Evolutionary conservation across 2,113 vertebrate species (phyloP), one percentile per base, ranked within the genome.

Genomic region (Scalopus aquaticus): DNA sequence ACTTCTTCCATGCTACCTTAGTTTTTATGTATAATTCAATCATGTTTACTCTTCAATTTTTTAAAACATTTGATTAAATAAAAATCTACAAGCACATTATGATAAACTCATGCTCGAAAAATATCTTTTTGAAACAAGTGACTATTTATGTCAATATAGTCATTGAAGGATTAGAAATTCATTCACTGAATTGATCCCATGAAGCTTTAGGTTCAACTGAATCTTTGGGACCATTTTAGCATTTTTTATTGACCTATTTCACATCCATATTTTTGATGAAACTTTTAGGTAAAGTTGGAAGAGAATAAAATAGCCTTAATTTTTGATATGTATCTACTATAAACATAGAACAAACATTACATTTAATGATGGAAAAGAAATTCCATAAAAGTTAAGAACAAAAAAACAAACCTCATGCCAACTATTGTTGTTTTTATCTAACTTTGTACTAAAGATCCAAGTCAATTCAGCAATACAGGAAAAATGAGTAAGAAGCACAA

Each of bases 11-110:
- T 79, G 42, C 4, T 79, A 93, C 42, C 22, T 83, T 28, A 44
- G 72, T 62, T 37, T 13, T 70, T n/a, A 84, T 32, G 88, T 84
- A 88, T 19, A 83, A 84, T 39, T 16, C 12, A 80, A 54, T 7
- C 16, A 76, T 32, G 32, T 85, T 79, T 46, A 93, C 28, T 46
- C 20, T 69, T 90, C 60, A 58, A 44, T 46, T 54, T 77, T 88
- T 88, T 72, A 6, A 82, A 70, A n/a, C n/a, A 62, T 70, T 62
- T 83, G 22, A 60, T 60, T 76, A 84, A 91, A 79, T 95, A 35
- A 77, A 80, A 12, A 73, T 6, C 80, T 60, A 80, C 37, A 74
- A 88, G 10, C 4, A 67, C 39, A 51, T 77, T 70, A 64, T 85
- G 83, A 70, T 73, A 76, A 13, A 69, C 1, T 46, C 20, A 79